A percentile compares a stretch with the other conserved stretches of the same genome.
Conservation (phyloP, 2,113 vertebrate species). For the Bubo bubo region DNA sequence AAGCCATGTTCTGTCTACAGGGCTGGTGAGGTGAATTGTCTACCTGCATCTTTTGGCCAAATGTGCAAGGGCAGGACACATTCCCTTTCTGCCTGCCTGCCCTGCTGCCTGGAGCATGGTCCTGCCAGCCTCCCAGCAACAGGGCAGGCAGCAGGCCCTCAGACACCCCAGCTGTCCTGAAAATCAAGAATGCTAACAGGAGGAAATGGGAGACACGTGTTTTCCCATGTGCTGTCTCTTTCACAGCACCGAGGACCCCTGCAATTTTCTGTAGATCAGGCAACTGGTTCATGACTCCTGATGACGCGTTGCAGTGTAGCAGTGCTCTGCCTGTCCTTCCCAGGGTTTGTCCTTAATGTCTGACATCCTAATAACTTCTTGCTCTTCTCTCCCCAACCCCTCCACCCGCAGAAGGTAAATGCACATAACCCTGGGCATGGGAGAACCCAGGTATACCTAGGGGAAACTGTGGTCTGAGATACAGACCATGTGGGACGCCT, state of each 20-base stretch:
- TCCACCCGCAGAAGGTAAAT: not conserved
- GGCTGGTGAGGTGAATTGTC: not conserved
- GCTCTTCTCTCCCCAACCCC: too few relatives aligned
- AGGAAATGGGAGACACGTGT: rapidly evolving
- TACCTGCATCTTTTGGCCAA: not conserved
- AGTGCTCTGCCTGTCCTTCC: not conserved
- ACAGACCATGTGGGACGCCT: not conserved
- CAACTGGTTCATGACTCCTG: not conserved
- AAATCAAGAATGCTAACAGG: not conserved
- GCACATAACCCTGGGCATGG: too few relatives aligned
- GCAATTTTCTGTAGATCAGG: not conserved
- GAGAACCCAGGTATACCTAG: rapidly evolving
- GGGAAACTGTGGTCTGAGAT: not conserved
- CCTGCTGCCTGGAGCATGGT: rapidly evolving
- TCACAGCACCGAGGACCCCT: rapidly evolving
- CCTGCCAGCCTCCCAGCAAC: rapidly evolving
- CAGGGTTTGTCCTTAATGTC: not conserved
- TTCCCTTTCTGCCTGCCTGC: not conserved
- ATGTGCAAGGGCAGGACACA: rapidly evolving
- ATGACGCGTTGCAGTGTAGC: not conserved
- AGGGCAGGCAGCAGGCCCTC: not conserved
- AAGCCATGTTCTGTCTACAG: not conserved
- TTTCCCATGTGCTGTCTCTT: not conserved
- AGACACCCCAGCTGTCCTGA: rapidly evolving
- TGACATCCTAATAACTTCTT: not conserved